phyloP scores from a whole-genome alignment of 2,888 invertebrate species.

The Archips crataeganus region DNA sequence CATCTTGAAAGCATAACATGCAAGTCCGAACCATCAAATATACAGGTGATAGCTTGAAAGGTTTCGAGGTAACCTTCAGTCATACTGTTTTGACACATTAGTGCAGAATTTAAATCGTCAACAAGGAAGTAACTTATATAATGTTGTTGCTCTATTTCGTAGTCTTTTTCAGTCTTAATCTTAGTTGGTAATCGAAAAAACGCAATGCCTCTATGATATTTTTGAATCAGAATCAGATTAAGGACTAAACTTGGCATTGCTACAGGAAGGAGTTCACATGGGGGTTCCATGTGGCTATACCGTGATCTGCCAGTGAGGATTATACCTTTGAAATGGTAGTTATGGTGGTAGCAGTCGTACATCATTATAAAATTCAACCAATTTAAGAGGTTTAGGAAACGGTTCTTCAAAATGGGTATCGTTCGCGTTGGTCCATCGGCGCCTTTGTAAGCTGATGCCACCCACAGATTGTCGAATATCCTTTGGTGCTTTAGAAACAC shows the following conservation, averaged over 20 bases:
- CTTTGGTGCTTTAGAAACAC: slow-evolving; percentile 60
- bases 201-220: slow-evolving; percentile 54
- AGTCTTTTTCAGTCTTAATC: background rate
- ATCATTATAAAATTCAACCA: slow-evolving; percentile 88
- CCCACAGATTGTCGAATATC: slow-evolving; percentile 90
- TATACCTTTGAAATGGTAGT: slow-evolving; percentile 85
- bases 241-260: slow-evolving; percentile 87
- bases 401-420: slow-evolving; percentile 85
- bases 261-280: slow-evolving; percentile 88
- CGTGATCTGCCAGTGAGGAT: slow-evolving; percentile 91
- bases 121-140: background rate
- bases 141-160: background rate
- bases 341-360: slow-evolving; percentile 65
- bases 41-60: background rate
- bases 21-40: background rate
- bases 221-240: slow-evolving; percentile 81
- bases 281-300: slow-evolving; percentile 88
- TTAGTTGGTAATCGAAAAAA: slow-evolving; percentile 22
- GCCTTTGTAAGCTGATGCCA: slow-evolving; percentile 95
- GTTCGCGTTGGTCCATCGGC: slow-evolving; percentile 85
- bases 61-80: background rate
- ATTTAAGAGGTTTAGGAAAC: slow-evolving; percentile 89
- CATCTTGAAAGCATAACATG: background rate
- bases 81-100: background rate
- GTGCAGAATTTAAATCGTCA: background rate